A percentile compares a stretch with the other conserved stretches of the same genome.
Evolutionary conservation across 2,113 vertebrate species (phyloP).

Genomic region (Thymallus thymallus): DNA sequence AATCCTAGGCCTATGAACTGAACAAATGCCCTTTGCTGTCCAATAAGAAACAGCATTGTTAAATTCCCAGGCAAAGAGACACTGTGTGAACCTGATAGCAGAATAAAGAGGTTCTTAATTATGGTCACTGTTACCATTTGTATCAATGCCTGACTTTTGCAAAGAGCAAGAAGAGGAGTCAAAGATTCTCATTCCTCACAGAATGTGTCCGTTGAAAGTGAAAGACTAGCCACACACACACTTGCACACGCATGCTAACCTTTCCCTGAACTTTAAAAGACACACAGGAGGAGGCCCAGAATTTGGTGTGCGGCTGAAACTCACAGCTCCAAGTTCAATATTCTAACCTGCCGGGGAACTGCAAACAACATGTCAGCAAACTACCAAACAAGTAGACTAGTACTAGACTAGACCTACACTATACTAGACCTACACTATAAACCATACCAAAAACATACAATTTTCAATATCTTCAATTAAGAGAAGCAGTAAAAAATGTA

Average conservation of each 20-base stretch:
- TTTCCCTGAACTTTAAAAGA: not conserved
- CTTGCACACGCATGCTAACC: not conserved
- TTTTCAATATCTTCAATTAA: too few species aligned
- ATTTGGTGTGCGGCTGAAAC: not conserved
- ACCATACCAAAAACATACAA: too few species aligned
- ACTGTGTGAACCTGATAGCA: constrained; percentile 2
- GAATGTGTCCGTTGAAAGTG: not conserved
- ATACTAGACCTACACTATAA: too few species aligned
- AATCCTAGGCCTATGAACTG: not conserved
- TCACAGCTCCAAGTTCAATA: too few species aligned
- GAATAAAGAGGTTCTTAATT: not conserved
- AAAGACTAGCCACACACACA: not conserved
- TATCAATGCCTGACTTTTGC: constrained; percentile 1
- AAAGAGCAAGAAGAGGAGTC: not conserved
- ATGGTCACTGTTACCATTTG: constrained; percentile 3
- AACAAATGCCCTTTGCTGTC: not conserved
- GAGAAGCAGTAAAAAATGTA: too few species aligned
- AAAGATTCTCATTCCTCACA: not conserved
- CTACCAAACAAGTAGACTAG: not conserved
- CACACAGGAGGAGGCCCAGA: not conserved
- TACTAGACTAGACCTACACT: too few species aligned
- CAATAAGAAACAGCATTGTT: not conserved
- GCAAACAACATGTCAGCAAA: not conserved
- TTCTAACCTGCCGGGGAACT: too few species aligned
- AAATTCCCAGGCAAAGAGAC: constrained; percentile 14